These are phyloP conservation scores for Neuroscelio doddi DNA, from an alignment of 2,888 invertebrate species.

Conservation along the genomic window DNA sequence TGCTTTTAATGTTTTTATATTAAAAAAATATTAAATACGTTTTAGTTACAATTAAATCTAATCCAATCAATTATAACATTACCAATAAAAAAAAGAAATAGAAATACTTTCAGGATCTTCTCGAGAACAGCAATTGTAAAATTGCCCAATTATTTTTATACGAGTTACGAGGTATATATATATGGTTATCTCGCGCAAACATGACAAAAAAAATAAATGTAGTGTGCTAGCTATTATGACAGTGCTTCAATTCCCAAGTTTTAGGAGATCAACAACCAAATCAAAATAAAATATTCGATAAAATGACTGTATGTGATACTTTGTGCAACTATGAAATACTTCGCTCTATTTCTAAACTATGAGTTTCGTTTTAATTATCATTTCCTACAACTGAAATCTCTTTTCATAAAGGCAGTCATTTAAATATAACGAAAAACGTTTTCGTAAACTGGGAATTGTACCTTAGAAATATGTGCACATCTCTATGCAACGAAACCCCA, in stretches of 20 bases:
- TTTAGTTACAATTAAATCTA: too few relatives aligned
- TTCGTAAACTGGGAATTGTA: conserved; percentile 5
- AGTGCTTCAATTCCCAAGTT: conserved; percentile 18
- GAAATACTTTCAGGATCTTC: conserved; percentile 30
- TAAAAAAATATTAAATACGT: too few relatives aligned
- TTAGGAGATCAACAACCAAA: conserved; percentile 5
- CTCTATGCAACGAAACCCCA: conserved; percentile 61
- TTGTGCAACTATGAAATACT: background rate
- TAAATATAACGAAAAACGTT: background rate
- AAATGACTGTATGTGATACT: conserved; percentile 13
- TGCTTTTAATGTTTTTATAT: too few relatives aligned
- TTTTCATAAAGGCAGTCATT: background rate
- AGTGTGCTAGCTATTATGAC: conserved; percentile 15
- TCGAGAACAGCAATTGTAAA: conserved; percentile 54
- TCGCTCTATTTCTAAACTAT: background rate
- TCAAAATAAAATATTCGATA: conserved; percentile 6
- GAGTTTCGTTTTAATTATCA: background rate
- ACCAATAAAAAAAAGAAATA: conserved; percentile 9
- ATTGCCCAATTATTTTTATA: conserved; percentile 69
- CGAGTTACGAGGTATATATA: conserved; percentile 55
- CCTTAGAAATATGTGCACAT: conserved; percentile 43
- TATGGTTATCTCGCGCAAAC: background rate
- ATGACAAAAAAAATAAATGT: conserved; percentile 16
- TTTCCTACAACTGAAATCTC: background rate
- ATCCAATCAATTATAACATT: too few relatives aligned